Evolutionary conservation across 2,113 vertebrate genomes (phyloP).

Genomic region (Oxygymnocypris stewartii): DNA sequence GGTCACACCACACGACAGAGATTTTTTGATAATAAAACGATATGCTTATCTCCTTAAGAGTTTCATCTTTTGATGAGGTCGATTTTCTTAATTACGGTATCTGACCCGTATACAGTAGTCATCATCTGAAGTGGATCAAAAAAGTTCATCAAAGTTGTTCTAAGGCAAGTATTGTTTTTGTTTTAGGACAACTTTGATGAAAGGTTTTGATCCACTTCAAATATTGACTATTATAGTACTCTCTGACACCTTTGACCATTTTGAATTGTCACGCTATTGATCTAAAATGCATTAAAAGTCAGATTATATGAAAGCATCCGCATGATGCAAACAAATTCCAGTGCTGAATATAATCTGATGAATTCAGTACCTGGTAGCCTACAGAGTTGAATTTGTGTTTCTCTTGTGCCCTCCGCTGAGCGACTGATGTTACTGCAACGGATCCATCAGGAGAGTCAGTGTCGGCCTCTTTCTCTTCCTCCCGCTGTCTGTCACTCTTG

Average conservation of each 20-base stretch:
- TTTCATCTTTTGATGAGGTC: not conserved
- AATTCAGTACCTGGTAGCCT: slow-evolving; percentile 63
- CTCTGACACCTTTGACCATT: not conserved
- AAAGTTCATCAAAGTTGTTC: too few species aligned
- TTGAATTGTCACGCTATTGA: not conserved
- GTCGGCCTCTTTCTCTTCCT: slow-evolving; percentile 58
- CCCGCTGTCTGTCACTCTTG: slow-evolving; percentile 41
- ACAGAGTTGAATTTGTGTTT: slow-evolving; percentile 66
- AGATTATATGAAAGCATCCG: not conserved
- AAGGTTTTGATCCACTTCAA: too few species aligned
- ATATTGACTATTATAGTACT: not conserved
- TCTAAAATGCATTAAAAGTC: not conserved
- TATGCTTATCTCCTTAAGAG: not conserved
- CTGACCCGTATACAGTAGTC: too few species aligned
- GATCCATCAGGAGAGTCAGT: slow-evolving; percentile 49
- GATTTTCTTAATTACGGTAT: not conserved
- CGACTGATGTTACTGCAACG: slow-evolving; percentile 55
- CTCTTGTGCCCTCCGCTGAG: slow-evolving; percentile 68
- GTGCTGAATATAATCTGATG: not conserved
- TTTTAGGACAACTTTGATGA: too few species aligned
- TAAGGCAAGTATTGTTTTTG: too few species aligned
- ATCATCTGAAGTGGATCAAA: too few species aligned
- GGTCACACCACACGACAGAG: not conserved
- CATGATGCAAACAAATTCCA: not conserved
- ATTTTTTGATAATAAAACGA: not conserved